Evolutionary conservation across 2,113 vertebrate genomes (phyloP).

Genomic region (Macrotus californicus): DNA sequence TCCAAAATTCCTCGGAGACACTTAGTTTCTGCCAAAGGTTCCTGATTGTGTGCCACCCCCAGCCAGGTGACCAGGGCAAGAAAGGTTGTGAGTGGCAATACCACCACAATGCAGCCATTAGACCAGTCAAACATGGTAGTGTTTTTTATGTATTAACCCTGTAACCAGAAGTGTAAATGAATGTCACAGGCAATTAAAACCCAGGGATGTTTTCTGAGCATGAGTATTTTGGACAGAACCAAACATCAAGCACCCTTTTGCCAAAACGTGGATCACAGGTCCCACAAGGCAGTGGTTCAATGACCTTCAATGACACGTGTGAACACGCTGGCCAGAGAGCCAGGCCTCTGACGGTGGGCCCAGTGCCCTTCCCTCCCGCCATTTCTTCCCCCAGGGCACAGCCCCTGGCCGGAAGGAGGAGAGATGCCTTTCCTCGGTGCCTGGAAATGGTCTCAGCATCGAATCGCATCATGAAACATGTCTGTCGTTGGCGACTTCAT

Average conservation of each 20-base stretch:
- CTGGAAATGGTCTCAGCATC: rapidly evolving
- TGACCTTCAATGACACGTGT: neutral
- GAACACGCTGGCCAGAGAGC: neutral
- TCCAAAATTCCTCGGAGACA: neutral
- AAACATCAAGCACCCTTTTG: neutral
- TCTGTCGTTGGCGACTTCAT: neutral
- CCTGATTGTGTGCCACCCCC: neutral
- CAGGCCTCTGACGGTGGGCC: neutral
- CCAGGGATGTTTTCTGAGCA: neutral
- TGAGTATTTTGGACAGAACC: neutral
- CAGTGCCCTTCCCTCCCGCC: neutral
- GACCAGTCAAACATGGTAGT: neutral
- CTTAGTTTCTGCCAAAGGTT: neutral
- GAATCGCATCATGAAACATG: rapidly evolving
- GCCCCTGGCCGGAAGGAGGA: neutral
- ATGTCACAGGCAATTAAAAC: neutral
- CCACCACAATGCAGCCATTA: neutral
- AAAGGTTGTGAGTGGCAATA: neutral
- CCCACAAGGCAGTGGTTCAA: neutral
- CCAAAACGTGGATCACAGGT: neutral
- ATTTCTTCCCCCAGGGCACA: rapidly evolving
- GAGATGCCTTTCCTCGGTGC: neutral
- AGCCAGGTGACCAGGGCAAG: neutral
- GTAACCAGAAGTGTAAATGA: too few species aligned
- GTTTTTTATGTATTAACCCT: neutral